These are phyloP conservation scores for Chirona hameri DNA, from an alignment of 2,888 invertebrate genomes.

Conservation along the genomic window DNA sequence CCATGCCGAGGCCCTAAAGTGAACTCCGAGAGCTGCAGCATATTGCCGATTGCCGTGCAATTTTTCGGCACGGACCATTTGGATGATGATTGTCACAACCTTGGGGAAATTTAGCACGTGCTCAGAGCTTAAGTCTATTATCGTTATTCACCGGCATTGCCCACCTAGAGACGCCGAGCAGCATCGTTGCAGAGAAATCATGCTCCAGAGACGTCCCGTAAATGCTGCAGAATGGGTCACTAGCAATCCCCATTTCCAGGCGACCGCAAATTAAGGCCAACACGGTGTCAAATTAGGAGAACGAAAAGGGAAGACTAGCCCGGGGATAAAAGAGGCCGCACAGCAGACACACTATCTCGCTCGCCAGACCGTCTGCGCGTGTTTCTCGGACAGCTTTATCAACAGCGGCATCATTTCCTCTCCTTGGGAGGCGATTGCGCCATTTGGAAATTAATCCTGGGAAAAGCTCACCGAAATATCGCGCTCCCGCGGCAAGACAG, in stretches of 20 bases:
- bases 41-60: no score
- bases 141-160: no score
- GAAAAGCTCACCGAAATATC: neutral
- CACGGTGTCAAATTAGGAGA: neutral
- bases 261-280: neutral
- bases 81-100: no score
- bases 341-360: neutral
- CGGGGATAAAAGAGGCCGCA: neutral
- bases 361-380: neutral
- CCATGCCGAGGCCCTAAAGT: no score
- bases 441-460: constrained; percentile 8
- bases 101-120: no score
- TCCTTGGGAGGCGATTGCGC: neutral
- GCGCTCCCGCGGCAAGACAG: neutral
- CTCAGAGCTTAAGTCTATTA: no score
- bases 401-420: neutral
- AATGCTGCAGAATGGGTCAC: neutral
- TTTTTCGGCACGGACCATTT: no score
- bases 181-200: no score
- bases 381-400: neutral
- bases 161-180: no score
- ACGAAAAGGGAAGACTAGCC: neutral
- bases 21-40: no score
- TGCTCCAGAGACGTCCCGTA: neutral
- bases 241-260: neutral